Percentiles rank a stretch among this genome's conserved stretches.
Conservation (phyloP, 2,797 vertebrate genomes). For the Sebastes matsubarae region DNA sequence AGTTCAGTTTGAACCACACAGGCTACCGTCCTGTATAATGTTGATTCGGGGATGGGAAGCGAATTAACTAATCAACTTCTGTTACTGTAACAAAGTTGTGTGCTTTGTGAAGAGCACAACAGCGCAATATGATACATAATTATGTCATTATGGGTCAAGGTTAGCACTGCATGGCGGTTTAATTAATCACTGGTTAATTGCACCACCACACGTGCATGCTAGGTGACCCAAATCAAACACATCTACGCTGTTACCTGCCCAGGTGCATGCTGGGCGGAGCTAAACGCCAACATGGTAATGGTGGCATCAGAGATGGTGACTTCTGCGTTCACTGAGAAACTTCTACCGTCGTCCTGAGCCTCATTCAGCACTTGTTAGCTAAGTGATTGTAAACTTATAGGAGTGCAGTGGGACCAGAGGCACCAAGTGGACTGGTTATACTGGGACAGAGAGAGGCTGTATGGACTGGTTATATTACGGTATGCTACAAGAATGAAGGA, state of each 20-base stretch:
- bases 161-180: neutral
- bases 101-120: neutral
- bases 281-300: neutral
- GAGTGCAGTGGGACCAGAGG: neutral
- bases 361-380: neutral
- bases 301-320: neutral
- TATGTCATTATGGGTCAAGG: neutral
- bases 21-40: too few relatives aligned
- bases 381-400: too few relatives aligned
- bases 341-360: neutral
- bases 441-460: neutral
- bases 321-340: neutral
- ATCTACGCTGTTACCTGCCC: fast-evolving
- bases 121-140: neutral
- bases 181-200: neutral
- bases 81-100: too few relatives aligned
- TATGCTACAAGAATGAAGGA: too few relatives aligned
- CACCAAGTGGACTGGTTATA: neutral
- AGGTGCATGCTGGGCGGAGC: neutral
- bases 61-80: too few relatives aligned
- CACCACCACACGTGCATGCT: neutral
- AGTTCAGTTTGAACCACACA: neutral
- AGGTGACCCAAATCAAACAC: neutral
- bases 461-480: neutral
- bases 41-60: fast-evolving